phyloP scores from a whole-genome alignment of 2,888 invertebrate genomes.

The Apotomis betuletana region DNA sequence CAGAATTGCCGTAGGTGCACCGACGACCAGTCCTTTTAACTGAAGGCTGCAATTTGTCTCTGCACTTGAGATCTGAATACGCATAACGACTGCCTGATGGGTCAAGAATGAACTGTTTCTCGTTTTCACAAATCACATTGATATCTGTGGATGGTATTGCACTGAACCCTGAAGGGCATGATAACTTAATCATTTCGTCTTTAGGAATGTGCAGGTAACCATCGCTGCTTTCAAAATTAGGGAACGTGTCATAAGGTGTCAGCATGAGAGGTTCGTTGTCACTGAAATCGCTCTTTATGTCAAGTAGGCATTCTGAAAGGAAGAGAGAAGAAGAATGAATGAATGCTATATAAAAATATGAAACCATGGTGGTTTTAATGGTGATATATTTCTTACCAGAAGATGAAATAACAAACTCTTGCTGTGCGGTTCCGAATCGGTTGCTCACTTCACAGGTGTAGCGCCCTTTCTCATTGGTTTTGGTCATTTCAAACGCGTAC shows the following conservation, averaged over 20 bases:
- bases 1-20: slow-evolving; percentile 51
- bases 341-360: too few relatives aligned
- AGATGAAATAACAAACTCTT: slow-evolving; percentile 50
- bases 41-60: slow-evolving; percentile 47
- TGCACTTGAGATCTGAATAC: slow-evolving; percentile 57
- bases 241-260: slow-evolving; percentile 42
- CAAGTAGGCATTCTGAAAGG: slow-evolving; percentile 59
- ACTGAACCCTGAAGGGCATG: slow-evolving; percentile 53
- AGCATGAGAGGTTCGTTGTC: slow-evolving; percentile 53
- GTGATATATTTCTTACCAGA: slow-evolving; percentile 47
- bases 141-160: slow-evolving; percentile 44
- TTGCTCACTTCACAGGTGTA: slow-evolving; percentile 62
- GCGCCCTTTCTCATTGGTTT: slow-evolving; percentile 50
- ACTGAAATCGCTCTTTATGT: slow-evolving; percentile 49
- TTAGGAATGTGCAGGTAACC: slow-evolving; percentile 52
- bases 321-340: not conserved
- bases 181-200: slow-evolving; percentile 47
- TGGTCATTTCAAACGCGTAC: slow-evolving; percentile 50
- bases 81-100: slow-evolving; percentile 44
- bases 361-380: too few relatives aligned
- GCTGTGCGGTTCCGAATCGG: slow-evolving; percentile 53
- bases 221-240: slow-evolving; percentile 45
- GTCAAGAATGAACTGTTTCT: slow-evolving; percentile 48
- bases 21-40: slow-evolving; percentile 43
- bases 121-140: slow-evolving; percentile 51